phyloP scores from a whole-genome alignment of 2,797 vertebrate genomes.

The Oreochromis mossambicus region DNA sequence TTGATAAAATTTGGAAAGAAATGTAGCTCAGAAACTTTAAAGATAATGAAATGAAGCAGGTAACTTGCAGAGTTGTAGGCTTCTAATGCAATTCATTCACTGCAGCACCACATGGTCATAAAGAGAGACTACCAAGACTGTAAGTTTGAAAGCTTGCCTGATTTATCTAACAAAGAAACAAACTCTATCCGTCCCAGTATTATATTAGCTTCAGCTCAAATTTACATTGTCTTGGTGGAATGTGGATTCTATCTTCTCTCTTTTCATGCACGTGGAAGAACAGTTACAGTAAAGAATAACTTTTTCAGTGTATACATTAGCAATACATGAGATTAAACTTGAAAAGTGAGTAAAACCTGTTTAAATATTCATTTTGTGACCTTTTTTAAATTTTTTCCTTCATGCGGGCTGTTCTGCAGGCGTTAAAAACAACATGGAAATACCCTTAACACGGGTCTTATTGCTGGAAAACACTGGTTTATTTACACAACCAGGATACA shows the following conservation, averaged over 20 bases:
- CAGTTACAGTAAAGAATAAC: neutral
- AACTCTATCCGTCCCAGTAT: neutral
- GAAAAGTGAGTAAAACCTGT: neutral
- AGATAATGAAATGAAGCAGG: neutral
- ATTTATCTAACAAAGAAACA: neutral
- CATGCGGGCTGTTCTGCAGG: too few relatives aligned
- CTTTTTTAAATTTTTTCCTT: accelerated
- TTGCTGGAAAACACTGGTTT: neutral
- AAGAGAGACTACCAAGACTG: neutral
- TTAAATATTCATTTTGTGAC: neutral
- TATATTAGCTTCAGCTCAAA: neutral
- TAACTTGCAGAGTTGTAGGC: neutral
- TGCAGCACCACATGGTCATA: neutral
- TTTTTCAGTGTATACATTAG: neutral
- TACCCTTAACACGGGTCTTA: neutral
- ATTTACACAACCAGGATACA: neutral
- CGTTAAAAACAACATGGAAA: neutral
- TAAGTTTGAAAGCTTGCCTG: neutral
- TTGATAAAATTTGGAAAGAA: neutral
- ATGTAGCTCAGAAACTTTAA: neutral
- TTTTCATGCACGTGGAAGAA: neutral
- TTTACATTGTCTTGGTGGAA: neutral
- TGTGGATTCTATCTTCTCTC: neutral
- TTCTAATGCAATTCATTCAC: neutral
- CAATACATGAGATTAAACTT: neutral